phyloP scores from a whole-genome alignment of 2,888 invertebrate genomes.

The Orthosia incerta region DNA sequence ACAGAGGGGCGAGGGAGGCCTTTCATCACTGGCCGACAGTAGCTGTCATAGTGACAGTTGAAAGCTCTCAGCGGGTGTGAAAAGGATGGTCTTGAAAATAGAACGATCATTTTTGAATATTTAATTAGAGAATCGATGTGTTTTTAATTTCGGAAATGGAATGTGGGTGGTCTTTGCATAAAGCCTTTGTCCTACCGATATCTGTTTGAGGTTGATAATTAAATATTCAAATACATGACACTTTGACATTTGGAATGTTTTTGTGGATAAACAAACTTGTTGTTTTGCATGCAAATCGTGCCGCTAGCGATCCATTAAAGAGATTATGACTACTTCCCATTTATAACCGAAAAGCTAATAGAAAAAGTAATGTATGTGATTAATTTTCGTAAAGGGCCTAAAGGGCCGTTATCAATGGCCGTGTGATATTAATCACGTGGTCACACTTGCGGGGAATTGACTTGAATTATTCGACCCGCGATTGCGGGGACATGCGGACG shows the following conservation, averaged over 20 bases:
- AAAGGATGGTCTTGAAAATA: constrained; percentile 67
- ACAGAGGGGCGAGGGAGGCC: constrained; percentile 46
- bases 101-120: constrained; percentile 64
- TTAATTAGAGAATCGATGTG: constrained; percentile 55
- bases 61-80: constrained; percentile 75
- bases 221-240: constrained; percentile 50
- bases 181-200: constrained; percentile 36
- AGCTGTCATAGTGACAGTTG: constrained; percentile 79
- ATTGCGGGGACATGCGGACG: constrained; percentile 72
- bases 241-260: constrained; percentile 49
- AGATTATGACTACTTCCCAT: constrained; percentile 19
- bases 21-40: constrained; percentile 65
- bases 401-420: constrained; percentile 51
- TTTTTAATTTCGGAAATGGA: constrained; percentile 56
- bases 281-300: constrained; percentile 55
- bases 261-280: constrained; percentile 52
- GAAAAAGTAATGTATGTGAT: constrained; percentile 50
- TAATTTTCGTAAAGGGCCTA: constrained; percentile 46
- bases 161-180: constrained; percentile 39
- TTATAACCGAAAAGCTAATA: constrained; percentile 40
- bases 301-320: constrained; percentile 25
- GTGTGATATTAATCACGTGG: constrained; percentile 54
- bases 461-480: constrained; percentile 69
- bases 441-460: constrained; percentile 47
- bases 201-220: constrained; percentile 36